Evolutionary conservation across 1,140 invertebrate species (phyloP).

Genomic region (Piezodorus guildinii): DNA sequence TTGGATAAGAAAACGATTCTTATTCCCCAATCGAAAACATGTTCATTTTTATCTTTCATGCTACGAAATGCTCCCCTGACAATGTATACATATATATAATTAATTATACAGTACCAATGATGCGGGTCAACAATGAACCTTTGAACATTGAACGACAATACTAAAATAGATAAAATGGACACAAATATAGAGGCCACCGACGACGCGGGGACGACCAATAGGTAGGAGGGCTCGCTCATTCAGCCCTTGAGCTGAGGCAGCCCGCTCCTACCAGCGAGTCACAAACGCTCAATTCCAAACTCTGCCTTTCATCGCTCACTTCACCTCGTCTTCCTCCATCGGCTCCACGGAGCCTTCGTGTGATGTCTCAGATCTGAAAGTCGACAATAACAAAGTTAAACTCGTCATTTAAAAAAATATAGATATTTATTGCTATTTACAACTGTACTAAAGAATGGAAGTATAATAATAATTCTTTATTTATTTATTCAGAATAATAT

Average conservation of each 20-base stretch:
- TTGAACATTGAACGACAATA: neutral
- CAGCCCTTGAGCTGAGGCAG: neutral
- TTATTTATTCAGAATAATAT: too few species aligned
- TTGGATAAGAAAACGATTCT: neutral
- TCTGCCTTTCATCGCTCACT: conserved; percentile 31
- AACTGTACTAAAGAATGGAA: too few species aligned
- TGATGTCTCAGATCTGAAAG: conserved; percentile 45
- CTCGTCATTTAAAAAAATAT: too few species aligned
- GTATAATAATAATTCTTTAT: too few species aligned
- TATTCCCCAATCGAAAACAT: neutral
- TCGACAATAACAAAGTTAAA: neutral
- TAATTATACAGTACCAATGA: too few species aligned
- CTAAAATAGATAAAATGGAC: neutral
- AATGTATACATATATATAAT: too few species aligned
- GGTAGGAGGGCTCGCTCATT: neutral
- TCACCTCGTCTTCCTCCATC: conserved; percentile 67
- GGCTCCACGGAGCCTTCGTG: conserved; percentile 63
- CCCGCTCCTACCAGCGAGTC: neutral
- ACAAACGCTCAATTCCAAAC: neutral
- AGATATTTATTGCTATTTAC: too few species aligned
- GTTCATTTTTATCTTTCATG: conserved; percentile 4
- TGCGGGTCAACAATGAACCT: neutral
- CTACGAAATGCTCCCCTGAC: neutral
- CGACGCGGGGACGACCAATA: neutral
- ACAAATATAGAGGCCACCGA: neutral